Evolutionary conservation across 2,888 invertebrate species (phyloP).

Genomic region (Lochmaea capreae): DNA sequence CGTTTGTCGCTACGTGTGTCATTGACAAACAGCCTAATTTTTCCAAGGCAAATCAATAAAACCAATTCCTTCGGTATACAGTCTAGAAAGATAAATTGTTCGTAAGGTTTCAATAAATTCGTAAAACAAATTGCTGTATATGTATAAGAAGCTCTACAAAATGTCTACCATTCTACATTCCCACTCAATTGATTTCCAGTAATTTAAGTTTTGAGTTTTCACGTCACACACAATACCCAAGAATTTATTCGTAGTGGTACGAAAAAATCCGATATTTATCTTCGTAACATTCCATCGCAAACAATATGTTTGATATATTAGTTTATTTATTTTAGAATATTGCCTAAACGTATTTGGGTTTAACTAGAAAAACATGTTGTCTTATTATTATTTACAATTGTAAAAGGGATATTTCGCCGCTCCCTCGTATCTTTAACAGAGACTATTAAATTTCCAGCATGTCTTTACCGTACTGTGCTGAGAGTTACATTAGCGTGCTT

Average conservation of each 20-base stretch:
- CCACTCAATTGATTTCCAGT: constrained; percentile 37
- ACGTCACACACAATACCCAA: constrained; percentile 32
- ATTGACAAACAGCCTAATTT: constrained; percentile 21
- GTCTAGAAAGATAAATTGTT: constrained; percentile 27
- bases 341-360: no score
- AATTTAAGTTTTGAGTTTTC: constrained; percentile 40
- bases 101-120: constrained; percentile 29
- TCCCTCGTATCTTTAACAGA: no score
- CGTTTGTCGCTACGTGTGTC: constrained; percentile 5
- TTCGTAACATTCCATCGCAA: constrained; percentile 21
- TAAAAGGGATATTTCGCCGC: no score
- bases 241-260: constrained; percentile 31
- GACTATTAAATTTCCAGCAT: not conserved
- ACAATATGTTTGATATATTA: constrained; percentile 33
- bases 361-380: no score
- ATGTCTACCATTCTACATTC: constrained; percentile 31
- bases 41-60: constrained; percentile 17
- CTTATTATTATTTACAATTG: no score
- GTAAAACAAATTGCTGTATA: constrained; percentile 36
- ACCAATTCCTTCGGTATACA: constrained; percentile 23
- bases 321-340: constrained; percentile 17
- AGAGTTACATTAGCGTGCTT: no score
- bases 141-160: constrained; percentile 34
- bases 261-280: constrained; percentile 32
- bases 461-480: no score